Evolutionary conservation across 2,113 vertebrate species (phyloP).

Genomic region (Trachemys scripta): DNA sequence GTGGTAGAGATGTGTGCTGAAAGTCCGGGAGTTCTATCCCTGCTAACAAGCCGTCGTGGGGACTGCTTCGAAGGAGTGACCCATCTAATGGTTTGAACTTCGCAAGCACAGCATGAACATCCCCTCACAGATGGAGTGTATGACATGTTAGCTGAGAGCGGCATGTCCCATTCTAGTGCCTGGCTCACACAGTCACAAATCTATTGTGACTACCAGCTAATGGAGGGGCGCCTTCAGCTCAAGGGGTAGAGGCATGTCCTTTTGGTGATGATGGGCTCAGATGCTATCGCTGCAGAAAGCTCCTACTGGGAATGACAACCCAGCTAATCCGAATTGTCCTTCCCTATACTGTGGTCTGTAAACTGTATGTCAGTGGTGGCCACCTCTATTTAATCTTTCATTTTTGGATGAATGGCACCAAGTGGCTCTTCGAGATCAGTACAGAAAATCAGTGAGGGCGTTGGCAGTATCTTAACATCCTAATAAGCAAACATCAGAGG

Average conservation of each 20-base stretch:
- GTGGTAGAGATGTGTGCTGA: background rate
- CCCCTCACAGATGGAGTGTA: background rate
- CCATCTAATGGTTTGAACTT: background rate
- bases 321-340: background rate
- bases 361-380: background rate
- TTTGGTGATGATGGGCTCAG: background rate
- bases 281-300: background rate
- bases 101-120: background rate
- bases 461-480: background rate
- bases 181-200: background rate
- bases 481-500: background rate
- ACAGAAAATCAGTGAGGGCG: background rate
- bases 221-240: background rate
- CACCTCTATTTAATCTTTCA: background rate
- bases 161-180: background rate
- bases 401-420: background rate
- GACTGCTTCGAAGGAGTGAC: background rate
- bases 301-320: background rate
- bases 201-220: background rate
- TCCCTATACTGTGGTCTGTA: background rate
- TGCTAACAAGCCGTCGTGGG: background rate
- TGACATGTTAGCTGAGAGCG: background rate
- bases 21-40: background rate
- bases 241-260: background rate
- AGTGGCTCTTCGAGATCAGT: background rate